Evolutionary conservation across 1,140 invertebrate species (phyloP), one percentile per base, ranked within the genome.

Genomic region (Drosophila sturtevanti): DNA sequence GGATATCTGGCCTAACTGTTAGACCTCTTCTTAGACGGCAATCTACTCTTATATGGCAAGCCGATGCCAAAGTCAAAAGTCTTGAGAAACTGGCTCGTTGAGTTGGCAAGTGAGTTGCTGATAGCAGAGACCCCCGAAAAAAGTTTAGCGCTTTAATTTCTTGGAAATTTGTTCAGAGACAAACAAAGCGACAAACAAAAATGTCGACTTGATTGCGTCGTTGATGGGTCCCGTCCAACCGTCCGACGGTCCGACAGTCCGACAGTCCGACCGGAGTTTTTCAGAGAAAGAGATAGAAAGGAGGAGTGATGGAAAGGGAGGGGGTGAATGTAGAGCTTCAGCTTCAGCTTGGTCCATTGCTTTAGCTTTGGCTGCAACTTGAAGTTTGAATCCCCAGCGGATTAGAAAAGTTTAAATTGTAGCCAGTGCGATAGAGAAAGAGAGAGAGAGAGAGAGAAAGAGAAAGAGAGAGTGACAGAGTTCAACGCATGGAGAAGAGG

Each of bases 321-420:
- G 2, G 27, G 7, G 27, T 31, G 27, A 31, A 6, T 1, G 27
- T 4, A 59, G 55, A 37, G 31, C 59, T 61, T 64, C 67, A 16
- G 16, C 27, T 31, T 70, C 22, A 60, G 52, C 35, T 70, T 72
- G 31, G 64, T 58, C 41, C 41, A 48, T 48, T 48, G 41, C 35
- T 67, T 66, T 59, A 38, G 59, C 62, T 62, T 72, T 72, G 59
- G 41, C 44, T 56, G 48, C 81, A 84, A 64, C 85, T 72, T 77
- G 72, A 89, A 89, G 84, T 89, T 89, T 89, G 65, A 82, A 85
- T 85, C 82, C 85, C 81, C 86, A 89, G 85, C 87, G 87, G 87
- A 90, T 90, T 90, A 90, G 82, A 77, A 90, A 90, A 90, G 79
- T 90, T 90, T 90, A 90, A 90, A 90, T 87, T 90, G 89, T 90